Conservation (phyloP, 2,113 vertebrate genomes). For the Chloropsis cyanopogon region DNA sequence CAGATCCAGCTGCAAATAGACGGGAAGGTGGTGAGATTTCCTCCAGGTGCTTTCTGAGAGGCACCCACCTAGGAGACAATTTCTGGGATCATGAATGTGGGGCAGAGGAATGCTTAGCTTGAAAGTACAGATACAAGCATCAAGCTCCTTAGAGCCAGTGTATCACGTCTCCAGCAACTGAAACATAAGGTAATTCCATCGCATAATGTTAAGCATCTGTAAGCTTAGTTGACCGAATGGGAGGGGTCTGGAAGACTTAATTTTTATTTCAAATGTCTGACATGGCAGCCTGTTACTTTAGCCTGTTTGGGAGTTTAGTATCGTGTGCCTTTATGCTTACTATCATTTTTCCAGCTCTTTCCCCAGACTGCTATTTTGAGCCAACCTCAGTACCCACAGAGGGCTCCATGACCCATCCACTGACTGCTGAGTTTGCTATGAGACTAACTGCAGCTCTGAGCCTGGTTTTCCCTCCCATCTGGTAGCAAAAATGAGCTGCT, state of each 20-base stretch:
- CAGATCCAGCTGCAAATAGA: background rate
- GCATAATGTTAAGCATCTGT: background rate
- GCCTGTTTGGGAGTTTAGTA: background rate
- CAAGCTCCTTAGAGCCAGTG: background rate
- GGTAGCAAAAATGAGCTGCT: slow-evolving; percentile 29
- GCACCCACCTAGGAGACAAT: background rate
- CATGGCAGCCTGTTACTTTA: background rate
- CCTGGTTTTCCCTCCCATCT: slow-evolving; percentile 33
- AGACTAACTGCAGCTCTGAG: slow-evolving; percentile 30
- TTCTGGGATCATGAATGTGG: background rate
- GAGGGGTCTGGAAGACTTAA: background rate
- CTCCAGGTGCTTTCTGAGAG: background rate
- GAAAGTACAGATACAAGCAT: background rate
- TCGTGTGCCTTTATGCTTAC: slow-evolving; percentile 6
- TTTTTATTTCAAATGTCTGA: background rate
- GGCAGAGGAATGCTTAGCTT: background rate
- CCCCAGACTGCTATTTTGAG: background rate
- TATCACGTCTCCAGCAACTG: background rate
- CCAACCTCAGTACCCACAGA: background rate
- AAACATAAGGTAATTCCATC: background rate
- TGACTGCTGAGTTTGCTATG: slow-evolving; percentile 19
- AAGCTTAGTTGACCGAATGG: background rate
- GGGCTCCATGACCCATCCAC: background rate
- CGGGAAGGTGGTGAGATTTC: background rate
- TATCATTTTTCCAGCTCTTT: background rate